These are phyloP conservation scores for Prinia subflava DNA, from an alignment of 2,113 vertebrate genomes.

Conservation along the genomic window DNA sequence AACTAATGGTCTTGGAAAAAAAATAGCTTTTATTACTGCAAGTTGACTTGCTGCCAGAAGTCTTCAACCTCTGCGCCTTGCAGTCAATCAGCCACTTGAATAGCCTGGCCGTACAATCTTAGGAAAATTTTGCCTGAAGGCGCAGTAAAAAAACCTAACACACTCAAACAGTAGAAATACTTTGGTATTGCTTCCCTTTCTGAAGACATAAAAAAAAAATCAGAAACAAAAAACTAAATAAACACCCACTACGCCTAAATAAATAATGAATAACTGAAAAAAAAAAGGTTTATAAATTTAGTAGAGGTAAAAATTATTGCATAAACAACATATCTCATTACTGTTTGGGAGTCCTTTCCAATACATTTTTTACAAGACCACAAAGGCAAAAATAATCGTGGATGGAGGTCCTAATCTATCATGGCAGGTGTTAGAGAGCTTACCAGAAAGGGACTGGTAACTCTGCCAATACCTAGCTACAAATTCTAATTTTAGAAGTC, in stretches of 20 bases:
- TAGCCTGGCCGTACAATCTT: background rate
- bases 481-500: background rate
- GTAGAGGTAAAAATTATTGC: background rate
- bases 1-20: background rate
- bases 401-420: background rate
- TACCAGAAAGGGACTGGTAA: background rate
- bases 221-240: background rate
- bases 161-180: background rate
- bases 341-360: background rate
- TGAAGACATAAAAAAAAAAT: background rate
- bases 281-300: background rate
- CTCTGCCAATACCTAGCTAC: background rate
- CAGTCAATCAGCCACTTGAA: conserved; percentile 28
- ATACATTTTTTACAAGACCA: background rate
- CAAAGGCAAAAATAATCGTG: background rate
- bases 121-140: conserved; percentile 35
- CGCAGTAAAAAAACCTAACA: background rate
- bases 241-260: background rate
- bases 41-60: conserved; percentile 7
- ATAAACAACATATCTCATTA: background rate
- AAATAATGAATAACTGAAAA: background rate
- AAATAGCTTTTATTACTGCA: background rate
- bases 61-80: background rate
- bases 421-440: background rate
- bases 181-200: background rate